Conservation (phyloP, 2,888 invertebrate species). For the Andrena fulva region DNA sequence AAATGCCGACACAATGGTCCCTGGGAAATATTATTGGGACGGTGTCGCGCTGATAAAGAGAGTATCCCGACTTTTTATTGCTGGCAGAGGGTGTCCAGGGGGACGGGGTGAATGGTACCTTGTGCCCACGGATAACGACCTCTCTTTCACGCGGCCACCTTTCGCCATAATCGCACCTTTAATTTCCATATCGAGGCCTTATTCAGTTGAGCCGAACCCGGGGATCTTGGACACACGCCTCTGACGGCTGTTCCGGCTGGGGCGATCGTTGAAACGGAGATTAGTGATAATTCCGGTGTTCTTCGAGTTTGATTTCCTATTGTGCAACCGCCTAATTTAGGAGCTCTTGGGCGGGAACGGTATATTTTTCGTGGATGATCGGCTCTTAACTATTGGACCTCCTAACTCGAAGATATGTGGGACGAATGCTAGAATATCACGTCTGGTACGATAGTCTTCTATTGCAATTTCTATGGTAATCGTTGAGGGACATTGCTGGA, state of each 20-base stretch:
- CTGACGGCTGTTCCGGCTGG: background rate
- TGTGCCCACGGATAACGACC: slow-evolving; percentile 59
- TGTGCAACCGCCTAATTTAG: slow-evolving; percentile 39
- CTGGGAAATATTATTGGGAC: slow-evolving; percentile 64
- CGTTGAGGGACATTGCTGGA: no score
- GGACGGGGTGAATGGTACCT: slow-evolving; percentile 56
- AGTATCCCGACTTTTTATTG: slow-evolving; percentile 50
- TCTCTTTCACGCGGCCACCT: slow-evolving; percentile 29
- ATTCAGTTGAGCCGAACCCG: background rate
- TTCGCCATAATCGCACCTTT: slow-evolving; percentile 30
- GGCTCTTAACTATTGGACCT: background rate
- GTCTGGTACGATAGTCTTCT: no score
- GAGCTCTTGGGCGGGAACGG: background rate
- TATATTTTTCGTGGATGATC: slow-evolving; percentile 22
- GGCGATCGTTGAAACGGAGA: slow-evolving; percentile 31
- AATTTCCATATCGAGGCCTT: slow-evolving; percentile 39
- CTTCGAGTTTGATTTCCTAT: background rate
- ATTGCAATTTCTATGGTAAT: background rate
- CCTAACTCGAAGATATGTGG: background rate
- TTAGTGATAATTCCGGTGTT: slow-evolving; percentile 15
- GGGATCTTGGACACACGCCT: background rate
- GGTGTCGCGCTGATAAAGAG: slow-evolving; percentile 48
- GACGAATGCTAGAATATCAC: background rate
- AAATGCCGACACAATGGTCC: slow-evolving; percentile 68
- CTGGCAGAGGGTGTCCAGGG: slow-evolving; percentile 14